These are phyloP conservation scores for Tetrapedia diversipes DNA, from an alignment of 2,888 invertebrate species.

Conservation along the genomic window DNA sequence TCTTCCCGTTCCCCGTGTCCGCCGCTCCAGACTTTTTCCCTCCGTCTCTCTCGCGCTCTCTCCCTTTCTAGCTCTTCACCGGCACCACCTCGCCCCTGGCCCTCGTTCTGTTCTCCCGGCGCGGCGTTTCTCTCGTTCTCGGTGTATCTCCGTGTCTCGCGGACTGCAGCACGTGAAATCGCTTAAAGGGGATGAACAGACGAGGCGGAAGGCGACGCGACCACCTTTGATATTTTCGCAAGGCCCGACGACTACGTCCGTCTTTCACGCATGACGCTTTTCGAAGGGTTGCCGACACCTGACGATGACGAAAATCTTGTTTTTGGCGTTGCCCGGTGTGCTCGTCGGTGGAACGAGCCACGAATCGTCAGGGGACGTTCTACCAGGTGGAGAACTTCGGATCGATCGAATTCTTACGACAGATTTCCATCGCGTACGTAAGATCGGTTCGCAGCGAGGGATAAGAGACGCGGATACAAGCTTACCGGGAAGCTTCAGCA, in stretches of 20 bases:
- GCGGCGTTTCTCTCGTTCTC: conserved; percentile 19
- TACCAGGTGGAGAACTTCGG: too few species aligned
- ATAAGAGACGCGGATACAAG: neutral
- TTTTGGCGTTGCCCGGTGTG: neutral
- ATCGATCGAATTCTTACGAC: neutral
- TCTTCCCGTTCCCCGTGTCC: too few species aligned
- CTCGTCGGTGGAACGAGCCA: too few species aligned
- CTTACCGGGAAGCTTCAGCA: neutral
- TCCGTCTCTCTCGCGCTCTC: conserved; percentile 1
- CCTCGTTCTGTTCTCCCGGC: conserved; percentile 2
- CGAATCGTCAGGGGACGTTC: neutral
- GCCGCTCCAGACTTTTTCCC: conserved; percentile 14
- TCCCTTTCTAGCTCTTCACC: neutral
- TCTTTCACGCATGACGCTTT: conserved; percentile 24
- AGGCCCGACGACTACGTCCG: neutral
- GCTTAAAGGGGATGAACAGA: conserved; percentile 75
- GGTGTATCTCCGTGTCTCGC: conserved; percentile 54
- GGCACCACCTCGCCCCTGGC: neutral
- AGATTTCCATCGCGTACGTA: neutral
- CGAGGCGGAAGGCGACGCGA: conserved; percentile 22
- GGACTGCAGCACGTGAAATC: conserved; percentile 72
- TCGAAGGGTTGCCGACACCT: conserved; percentile 16
- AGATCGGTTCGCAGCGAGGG: too few species aligned
- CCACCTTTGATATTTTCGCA: conserved; percentile 35
- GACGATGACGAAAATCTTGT: conserved; percentile 29